Evolutionary conservation across 2,113 vertebrate species (phyloP).

Genomic region (Monopterus albus): DNA sequence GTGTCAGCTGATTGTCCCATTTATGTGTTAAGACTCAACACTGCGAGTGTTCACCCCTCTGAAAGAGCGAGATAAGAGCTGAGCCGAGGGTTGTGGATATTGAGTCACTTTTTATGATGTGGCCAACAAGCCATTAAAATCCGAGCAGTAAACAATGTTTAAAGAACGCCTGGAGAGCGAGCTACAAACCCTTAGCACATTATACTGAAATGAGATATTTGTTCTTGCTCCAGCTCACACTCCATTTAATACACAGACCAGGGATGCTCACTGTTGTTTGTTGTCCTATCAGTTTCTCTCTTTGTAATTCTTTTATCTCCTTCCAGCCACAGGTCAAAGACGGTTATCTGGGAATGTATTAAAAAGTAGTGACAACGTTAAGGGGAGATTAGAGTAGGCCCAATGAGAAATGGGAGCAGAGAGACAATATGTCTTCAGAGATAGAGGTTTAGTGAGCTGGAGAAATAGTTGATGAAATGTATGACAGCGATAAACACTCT

Average conservation of each 20-base stretch:
- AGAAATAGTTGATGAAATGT: slow-evolving; percentile 65
- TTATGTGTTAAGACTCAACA: slow-evolving; percentile 48
- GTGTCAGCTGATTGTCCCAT: slow-evolving; percentile 57
- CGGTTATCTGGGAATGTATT: slow-evolving; percentile 55
- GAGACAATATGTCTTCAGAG: slow-evolving; percentile 58
- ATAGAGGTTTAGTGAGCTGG: slow-evolving; percentile 44
- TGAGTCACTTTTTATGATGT: slow-evolving; percentile 70
- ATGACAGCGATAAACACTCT: slow-evolving; percentile 54
- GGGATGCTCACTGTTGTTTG: slow-evolving; percentile 51
- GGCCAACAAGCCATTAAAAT: slow-evolving; percentile 76
- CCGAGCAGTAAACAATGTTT: slow-evolving; percentile 70
- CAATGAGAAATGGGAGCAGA: slow-evolving; percentile 59
- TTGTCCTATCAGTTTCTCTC: slow-evolving; percentile 51
- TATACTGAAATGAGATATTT: slow-evolving; percentile 67
- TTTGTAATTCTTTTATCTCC: slow-evolving; percentile 57
- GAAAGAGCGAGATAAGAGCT: slow-evolving; percentile 68
- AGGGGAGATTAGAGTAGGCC: slow-evolving; percentile 46
- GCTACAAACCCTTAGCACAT: slow-evolving; percentile 49
- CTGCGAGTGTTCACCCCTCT: slow-evolving; percentile 39
- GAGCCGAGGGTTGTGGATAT: slow-evolving; percentile 62
- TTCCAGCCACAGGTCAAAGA: slow-evolving; percentile 56
- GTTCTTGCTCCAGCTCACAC: slow-evolving; percentile 55
- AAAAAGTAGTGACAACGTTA: slow-evolving; percentile 53
- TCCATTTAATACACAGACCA: slow-evolving; percentile 54
- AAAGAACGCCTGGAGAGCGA: slow-evolving; percentile 57